phyloP scores from a whole-genome alignment of 2,113 vertebrate genomes.

The Cheirogaleus medius region DNA sequence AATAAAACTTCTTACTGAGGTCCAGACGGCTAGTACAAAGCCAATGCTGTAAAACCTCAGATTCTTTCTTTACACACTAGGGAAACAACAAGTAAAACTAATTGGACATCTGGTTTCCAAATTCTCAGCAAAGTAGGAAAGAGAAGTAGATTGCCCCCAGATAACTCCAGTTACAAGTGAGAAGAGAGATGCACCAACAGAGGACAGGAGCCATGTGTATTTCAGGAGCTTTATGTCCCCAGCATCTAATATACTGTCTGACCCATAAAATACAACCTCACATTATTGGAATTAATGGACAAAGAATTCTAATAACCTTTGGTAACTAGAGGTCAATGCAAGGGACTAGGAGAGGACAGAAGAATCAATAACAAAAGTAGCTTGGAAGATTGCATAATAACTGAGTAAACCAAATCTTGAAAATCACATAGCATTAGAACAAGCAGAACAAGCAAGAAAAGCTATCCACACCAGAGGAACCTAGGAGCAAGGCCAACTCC shows the following conservation, averaged over 20 bases:
- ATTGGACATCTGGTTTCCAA: background rate
- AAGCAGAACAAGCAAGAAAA: background rate
- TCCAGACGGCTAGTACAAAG: background rate
- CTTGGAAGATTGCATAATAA: background rate
- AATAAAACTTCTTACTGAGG: background rate
- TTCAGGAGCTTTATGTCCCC: background rate
- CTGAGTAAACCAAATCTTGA: background rate
- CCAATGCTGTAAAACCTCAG: background rate
- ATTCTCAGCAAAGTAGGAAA: background rate
- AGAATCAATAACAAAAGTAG: background rate
- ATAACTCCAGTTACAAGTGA: too few species aligned
- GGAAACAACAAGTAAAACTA: background rate
- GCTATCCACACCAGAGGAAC: too few species aligned
- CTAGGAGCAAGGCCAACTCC: background rate
- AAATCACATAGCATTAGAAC: rapidly evolving
- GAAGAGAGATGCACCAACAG: background rate
- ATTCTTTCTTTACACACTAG: background rate
- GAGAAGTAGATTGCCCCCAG: background rate
- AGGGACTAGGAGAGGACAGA: background rate
- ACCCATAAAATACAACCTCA: too few species aligned
- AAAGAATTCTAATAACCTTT: background rate
- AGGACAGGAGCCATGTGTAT: background rate
- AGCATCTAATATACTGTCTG: too few species aligned
- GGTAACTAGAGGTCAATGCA: background rate
- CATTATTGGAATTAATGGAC: background rate